phyloP scores from a whole-genome alignment of 1,140 invertebrate genomes.

The Manduca sexta region DNA sequence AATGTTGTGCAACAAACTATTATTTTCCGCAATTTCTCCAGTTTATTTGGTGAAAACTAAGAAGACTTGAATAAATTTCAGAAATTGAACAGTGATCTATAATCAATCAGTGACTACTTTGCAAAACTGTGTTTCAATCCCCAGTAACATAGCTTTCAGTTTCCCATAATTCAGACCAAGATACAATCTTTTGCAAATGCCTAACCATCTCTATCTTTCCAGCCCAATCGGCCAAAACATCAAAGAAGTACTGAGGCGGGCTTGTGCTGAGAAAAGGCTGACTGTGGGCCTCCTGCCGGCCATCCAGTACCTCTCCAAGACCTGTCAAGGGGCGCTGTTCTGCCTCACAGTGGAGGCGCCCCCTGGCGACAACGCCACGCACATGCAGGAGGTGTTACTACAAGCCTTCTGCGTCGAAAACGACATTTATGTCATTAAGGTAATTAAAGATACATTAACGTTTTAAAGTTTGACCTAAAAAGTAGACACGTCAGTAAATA shows the following conservation, averaged over 20 bases:
- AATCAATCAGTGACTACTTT: too few relatives aligned
- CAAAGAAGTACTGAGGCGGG: slow-evolving; percentile 73
- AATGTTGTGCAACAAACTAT: slow-evolving; percentile 4
- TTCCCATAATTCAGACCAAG: not conserved
- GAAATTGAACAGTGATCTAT: too few relatives aligned
- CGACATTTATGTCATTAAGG: slow-evolving; percentile 80
- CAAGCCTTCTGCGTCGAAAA: slow-evolving; percentile 82
- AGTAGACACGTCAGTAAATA: too few relatives aligned
- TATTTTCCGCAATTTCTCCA: too few relatives aligned
- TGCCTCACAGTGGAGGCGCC: slow-evolving; percentile 76
- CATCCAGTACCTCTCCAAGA: slow-evolving; percentile 74
- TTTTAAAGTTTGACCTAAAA: too few relatives aligned
- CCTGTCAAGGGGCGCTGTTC: slow-evolving; percentile 76
- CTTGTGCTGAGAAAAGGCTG: slow-evolving; percentile 74
- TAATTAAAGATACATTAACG: slow-evolving; percentile 43
- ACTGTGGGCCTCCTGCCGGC: slow-evolving; percentile 77
- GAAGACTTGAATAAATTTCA: too few relatives aligned
- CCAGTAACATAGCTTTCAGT: not conserved
- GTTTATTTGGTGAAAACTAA: too few relatives aligned
- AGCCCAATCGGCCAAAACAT: slow-evolving; percentile 72
- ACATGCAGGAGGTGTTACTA: slow-evolving; percentile 80
- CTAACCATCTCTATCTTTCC: slow-evolving; percentile 32
- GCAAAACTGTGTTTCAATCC: too few relatives aligned
- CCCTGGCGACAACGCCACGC: slow-evolving; percentile 77
- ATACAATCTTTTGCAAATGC: not conserved